Base-by-base conservation (phyloP, 2,888 invertebrate species). In the Dolichopus griseipennis region DNA sequence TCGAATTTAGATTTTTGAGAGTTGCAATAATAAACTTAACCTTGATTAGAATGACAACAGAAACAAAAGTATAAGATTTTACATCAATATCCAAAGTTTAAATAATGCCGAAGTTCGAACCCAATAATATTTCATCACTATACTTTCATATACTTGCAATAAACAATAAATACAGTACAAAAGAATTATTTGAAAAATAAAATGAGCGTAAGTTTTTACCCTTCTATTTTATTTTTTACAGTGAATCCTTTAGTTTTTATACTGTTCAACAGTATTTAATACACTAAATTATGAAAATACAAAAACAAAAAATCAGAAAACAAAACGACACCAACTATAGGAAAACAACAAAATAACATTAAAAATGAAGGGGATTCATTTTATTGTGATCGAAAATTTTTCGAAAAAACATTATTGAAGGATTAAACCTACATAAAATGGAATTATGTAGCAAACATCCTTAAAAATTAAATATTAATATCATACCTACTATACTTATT, bases 381-480 rank as follows among this genome's bases (percentile, higher is more conserved):
- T 18, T 9, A 52, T 6, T n/a, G n/a, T 18, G 52, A 52, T 52
- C 15, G n/a, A 18, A 52, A n/a, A 52, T 18, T 52, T 52, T 15
- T 52, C 15, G 18, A n/a, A 52, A 27, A 52, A 52, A 52, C 52
- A 52, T 52, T 52, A n/a, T 52, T 52, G 52, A 52, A 52, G 52
- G 52, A 52, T 52, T 52, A 52, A 52, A n/a, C 52, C n/a, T 52
- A 12, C n/a, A 52, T n/a, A 52, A 52, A 52, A 52, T n/a, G 52
- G 52, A 12, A 52, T 52, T 52, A 52, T 52, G 52, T n/a, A 52
- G 52, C 52, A 52, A 52, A 52, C n/a, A 52, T 52, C 52, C 52
- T 52, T 52, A 52, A 52, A 52, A 52, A 52, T 52, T 52, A 52
- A 52, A 52, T 52, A 52, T 52, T 52, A 52, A 52, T 52, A 52